phyloP scores from a whole-genome alignment of 2,888 invertebrate species.

The Apodemia mormo region DNA sequence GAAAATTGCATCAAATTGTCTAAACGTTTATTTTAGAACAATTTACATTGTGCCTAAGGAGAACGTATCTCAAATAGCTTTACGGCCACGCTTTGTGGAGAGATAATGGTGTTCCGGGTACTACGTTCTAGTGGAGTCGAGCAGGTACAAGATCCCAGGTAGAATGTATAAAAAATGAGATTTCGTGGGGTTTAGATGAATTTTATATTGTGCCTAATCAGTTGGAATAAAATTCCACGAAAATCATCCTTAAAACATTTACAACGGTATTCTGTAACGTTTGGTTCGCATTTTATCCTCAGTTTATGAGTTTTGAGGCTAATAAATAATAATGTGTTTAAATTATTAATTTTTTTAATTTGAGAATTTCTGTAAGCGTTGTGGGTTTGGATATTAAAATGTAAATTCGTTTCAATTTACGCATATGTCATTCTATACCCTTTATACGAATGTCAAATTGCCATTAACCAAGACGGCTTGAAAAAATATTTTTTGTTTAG shows the following conservation, averaged over 20 bases:
- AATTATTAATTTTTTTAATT: no score
- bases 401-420: no score
- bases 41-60: conserved; percentile 32
- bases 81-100: conserved; percentile 64
- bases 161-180: conserved; percentile 3
- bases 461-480: no score
- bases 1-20: conserved; percentile 39
- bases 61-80: conserved; percentile 39
- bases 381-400: no score
- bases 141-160: conserved; percentile 66
- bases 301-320: neutral
- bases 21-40: conserved; percentile 46
- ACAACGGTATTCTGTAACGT: conserved; percentile 9
- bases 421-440: no score
- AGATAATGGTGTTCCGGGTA: conserved; percentile 75
- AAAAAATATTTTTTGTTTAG: no score
- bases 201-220: conserved; percentile 9
- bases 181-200: neutral
- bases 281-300: neutral
- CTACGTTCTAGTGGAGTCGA: conserved; percentile 33
- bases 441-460: no score
- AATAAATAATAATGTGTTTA: no score
- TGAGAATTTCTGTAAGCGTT: no score
- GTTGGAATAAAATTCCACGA: conserved; percentile 13
- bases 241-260: neutral